These are phyloP conservation scores for Antigone vipio DNA, from an alignment of 2,113 vertebrate genomes.

Conservation along the genomic window DNA sequence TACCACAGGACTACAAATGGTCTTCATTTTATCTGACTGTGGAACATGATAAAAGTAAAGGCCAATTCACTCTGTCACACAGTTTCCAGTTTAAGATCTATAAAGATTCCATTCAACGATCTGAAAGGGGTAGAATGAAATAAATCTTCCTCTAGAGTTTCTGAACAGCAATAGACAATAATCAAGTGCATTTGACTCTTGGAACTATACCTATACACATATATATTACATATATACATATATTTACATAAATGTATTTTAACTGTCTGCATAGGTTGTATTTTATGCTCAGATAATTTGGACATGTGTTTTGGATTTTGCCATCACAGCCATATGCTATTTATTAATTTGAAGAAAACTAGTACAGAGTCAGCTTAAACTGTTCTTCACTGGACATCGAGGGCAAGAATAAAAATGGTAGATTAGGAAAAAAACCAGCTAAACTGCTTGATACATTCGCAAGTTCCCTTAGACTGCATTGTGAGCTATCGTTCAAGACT, in stretches of 20 bases:
- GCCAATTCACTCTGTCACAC: not conserved
- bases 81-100: not conserved
- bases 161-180: not conserved
- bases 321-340: not conserved
- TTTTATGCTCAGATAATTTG: not conserved
- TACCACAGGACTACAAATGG: not conserved
- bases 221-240: not conserved
- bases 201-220: not conserved
- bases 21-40: not conserved
- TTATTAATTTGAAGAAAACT: constrained; percentile 4
- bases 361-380: not conserved
- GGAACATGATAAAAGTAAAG: constrained; percentile 8
- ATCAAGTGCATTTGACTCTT: not conserved
- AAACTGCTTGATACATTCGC: not conserved
- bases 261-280: not conserved
- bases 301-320: not conserved
- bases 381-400: not conserved
- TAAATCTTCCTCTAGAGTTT: not conserved
- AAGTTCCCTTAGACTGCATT: not conserved
- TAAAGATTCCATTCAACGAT: not conserved
- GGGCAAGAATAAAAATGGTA: not conserved
- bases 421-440: not conserved
- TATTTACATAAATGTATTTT: constrained; percentile 12
- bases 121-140: not conserved
- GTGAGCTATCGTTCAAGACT: not conserved